phyloP scores from a whole-genome alignment of 2,113 vertebrate genomes.

The Salvator merianae region DNA sequence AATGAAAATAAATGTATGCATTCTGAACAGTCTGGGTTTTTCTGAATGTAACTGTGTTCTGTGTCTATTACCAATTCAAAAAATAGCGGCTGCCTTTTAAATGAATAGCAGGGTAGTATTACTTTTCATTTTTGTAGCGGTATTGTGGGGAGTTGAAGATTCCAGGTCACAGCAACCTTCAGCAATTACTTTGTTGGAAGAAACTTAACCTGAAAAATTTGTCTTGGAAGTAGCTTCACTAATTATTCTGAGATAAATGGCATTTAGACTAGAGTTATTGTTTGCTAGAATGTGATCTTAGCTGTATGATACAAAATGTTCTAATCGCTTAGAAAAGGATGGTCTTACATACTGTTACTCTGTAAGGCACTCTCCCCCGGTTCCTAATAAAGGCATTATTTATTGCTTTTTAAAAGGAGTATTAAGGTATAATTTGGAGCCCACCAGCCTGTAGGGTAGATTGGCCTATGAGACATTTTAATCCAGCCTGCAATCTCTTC shows the following conservation, averaged over 20 bases:
- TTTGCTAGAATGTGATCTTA: background rate
- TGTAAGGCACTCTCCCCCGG: too few species aligned
- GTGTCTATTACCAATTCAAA: conserved; percentile 30
- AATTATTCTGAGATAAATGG: background rate
- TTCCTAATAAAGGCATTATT: too few species aligned
- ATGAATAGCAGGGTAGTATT: conserved; percentile 27
- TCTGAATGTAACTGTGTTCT: conserved; percentile 31
- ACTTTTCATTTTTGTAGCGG: background rate
- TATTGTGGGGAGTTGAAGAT: conserved; percentile 49
- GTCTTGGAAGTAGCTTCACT: conserved; percentile 8
- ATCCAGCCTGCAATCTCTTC: background rate
- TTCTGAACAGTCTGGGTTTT: background rate
- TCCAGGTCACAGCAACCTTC: conserved; percentile 56
- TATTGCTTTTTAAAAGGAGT: background rate
- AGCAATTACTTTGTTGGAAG: conserved; percentile 46
- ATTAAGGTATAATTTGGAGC: background rate
- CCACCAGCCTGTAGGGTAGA: background rate
- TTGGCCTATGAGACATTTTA: background rate
- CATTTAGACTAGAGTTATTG: background rate
- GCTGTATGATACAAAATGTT: background rate
- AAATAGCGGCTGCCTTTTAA: conserved; percentile 18
- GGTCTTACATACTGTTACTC: background rate
- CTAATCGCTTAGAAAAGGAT: background rate
- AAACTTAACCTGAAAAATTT: conserved; percentile 33
- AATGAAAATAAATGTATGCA: too few species aligned